Evolutionary conservation across 2,797 vertebrate species (phyloP).

Genomic region (Cossypha niveicapilla): DNA sequence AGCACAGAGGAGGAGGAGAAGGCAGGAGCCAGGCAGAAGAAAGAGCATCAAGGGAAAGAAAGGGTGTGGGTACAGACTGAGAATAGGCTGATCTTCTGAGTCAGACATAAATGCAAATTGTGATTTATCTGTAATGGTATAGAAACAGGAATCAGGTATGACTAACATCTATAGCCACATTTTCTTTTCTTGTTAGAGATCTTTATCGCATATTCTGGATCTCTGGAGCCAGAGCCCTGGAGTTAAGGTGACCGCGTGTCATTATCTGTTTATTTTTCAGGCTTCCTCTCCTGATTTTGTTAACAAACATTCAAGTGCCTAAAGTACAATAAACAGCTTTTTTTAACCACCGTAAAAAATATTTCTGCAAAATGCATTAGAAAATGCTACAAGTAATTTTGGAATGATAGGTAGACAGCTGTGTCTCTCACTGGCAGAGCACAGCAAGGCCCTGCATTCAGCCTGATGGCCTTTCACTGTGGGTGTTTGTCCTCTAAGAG

Average conservation of each 20-base stretch:
- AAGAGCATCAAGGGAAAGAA: not conserved
- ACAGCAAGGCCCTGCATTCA: not conserved
- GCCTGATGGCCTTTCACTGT: not conserved
- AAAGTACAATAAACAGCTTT: not conserved
- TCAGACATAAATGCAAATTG: not conserved
- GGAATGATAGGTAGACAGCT: not conserved
- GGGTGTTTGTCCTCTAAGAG: not conserved
- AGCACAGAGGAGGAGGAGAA: not conserved
- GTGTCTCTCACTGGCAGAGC: not conserved
- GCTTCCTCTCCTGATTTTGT: conserved; percentile 42
- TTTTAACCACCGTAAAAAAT: not conserved
- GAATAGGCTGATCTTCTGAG: not conserved
- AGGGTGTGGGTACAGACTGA: not conserved
- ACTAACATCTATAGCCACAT: not conserved
- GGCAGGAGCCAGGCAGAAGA: not conserved
- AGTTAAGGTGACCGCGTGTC: conserved; percentile 3
- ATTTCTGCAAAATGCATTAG: not conserved
- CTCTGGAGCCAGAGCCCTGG: not conserved
- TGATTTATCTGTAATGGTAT: not conserved
- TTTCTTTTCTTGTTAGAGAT: not conserved
- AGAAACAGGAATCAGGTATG: not conserved
- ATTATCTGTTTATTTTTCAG: conserved; percentile 19
- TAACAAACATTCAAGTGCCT: conserved; percentile 17
- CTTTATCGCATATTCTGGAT: not conserved
- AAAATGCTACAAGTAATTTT: not conserved